Evolutionary conservation across 2,113 vertebrate species (phyloP).

Genomic region (Onychorhynchus coronatus): DNA sequence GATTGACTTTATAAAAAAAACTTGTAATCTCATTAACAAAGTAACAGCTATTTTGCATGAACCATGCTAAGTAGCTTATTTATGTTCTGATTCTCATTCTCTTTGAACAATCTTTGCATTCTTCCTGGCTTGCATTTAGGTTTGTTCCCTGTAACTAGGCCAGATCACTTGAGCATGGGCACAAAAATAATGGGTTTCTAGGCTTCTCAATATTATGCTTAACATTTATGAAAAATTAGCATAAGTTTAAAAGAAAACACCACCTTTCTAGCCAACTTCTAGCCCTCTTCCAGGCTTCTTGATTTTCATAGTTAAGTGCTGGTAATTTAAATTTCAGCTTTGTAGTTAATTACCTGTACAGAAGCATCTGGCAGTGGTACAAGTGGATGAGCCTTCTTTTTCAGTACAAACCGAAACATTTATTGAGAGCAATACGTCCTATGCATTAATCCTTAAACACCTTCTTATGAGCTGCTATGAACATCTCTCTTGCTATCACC

Average conservation of each 20-base stretch:
- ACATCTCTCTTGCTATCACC: neutral
- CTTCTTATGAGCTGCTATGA: neutral
- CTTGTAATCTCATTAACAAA: constrained; percentile 15
- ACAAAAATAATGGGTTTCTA: neutral
- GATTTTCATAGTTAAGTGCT: neutral
- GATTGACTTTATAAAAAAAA: constrained; percentile 5
- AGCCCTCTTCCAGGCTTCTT: neutral
- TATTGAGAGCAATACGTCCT: neutral
- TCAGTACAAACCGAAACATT: neutral
- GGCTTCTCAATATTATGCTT: neutral
- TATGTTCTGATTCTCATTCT: neutral
- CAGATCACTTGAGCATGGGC: neutral
- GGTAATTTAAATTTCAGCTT: neutral
- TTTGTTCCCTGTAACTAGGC: neutral
- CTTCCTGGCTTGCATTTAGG: neutral
- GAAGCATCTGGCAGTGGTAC: neutral
- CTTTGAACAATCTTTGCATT: neutral
- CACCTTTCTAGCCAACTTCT: neutral
- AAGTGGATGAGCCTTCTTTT: neutral
- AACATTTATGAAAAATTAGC: neutral
- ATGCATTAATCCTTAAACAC: neutral
- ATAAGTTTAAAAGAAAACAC: neutral
- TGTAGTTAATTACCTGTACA: neutral
- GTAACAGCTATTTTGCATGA: constrained; percentile 37
- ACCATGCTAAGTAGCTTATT: neutral